Percentiles rank a stretch among this genome's conserved stretches.
Evolutionary conservation across 1,140 invertebrate genomes (phyloP).

Genomic region (Caerostris extrusa): DNA sequence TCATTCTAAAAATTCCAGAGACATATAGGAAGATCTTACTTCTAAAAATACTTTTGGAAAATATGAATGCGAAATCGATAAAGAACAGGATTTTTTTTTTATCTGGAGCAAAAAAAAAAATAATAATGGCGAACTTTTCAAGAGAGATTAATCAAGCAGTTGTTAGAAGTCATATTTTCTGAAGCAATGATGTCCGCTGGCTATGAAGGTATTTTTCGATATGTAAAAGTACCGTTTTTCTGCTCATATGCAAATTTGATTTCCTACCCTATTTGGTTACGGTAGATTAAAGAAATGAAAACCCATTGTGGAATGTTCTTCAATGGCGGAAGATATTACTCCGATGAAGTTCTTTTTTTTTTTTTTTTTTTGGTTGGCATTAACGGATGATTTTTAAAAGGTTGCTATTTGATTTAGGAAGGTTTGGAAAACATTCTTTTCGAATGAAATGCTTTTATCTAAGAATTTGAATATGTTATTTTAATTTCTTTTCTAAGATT

Average conservation of each 20-base stretch:
- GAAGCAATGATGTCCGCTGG: background rate
- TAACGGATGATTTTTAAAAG: background rate
- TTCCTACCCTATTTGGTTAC: background rate
- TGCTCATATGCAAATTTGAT: background rate
- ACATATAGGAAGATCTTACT: background rate
- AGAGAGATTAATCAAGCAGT: conserved; percentile 21
- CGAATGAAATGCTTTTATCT: background rate
- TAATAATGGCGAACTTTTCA: background rate
- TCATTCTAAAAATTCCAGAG: background rate
- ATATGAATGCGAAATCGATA: conserved; percentile 15
- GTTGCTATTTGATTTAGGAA: background rate
- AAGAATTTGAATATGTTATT: too few relatives aligned
- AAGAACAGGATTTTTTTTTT: background rate
- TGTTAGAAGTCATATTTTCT: background rate
- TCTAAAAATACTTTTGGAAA: background rate
- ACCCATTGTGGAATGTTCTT: background rate
- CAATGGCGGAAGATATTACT: background rate
- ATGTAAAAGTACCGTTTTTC: background rate
- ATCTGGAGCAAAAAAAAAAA: background rate
- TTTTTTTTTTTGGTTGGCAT: background rate
- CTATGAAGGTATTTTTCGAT: background rate
- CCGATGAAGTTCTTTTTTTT: background rate
- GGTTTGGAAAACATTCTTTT: background rate
- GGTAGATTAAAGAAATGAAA: background rate
- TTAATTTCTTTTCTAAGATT: too few relatives aligned